Evolutionary conservation across 2,113 vertebrate species (phyloP).

Genomic region (Lota lota): DNA sequence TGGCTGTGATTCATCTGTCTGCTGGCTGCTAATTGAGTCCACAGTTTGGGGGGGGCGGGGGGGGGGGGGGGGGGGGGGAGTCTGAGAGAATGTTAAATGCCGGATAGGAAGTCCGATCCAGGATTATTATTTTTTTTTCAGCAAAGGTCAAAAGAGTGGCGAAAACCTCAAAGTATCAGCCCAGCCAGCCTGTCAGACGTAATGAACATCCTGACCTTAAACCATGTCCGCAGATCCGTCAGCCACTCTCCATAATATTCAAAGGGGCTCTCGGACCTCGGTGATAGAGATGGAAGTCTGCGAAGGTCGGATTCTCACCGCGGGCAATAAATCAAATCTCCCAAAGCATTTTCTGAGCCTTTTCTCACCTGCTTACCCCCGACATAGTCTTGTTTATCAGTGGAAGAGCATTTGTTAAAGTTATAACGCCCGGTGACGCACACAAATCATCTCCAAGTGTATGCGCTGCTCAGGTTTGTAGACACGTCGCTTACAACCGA

Average conservation of each 20-base stretch:
- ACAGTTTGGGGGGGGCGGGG: constrained; percentile 44
- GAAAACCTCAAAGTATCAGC: constrained; percentile 48
- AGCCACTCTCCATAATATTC: constrained; percentile 47
- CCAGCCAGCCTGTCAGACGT: constrained; percentile 65
- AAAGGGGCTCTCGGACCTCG: constrained; percentile 28
- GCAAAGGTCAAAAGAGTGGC: constrained; percentile 66
- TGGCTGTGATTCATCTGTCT: constrained; percentile 7
- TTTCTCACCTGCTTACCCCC: too few species aligned
- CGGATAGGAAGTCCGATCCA: constrained; percentile 43
- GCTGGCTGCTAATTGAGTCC: constrained; percentile 54
- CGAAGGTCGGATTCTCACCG: background rate
- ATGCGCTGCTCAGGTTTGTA: too few species aligned
- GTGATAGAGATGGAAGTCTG: background rate
- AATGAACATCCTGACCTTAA: constrained; percentile 78
- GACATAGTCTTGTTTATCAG: too few species aligned
- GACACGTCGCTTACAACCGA: too few species aligned
- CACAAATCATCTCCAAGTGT: too few species aligned
- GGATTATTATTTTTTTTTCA: constrained; percentile 37
- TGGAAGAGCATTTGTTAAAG: too few species aligned
- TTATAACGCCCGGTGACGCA: too few species aligned
- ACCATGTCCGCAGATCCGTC: constrained; percentile 63
- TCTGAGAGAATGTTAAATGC: constrained; percentile 50
- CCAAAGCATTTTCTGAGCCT: too few species aligned
- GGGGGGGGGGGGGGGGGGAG: constrained; percentile 38
- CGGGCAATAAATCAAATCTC: too few species aligned